A percentile compares a stretch with the other conserved stretches of the same genome.
Conservation (phyloP, 1,140 invertebrate species). For the Ceratina australensis region DNA sequence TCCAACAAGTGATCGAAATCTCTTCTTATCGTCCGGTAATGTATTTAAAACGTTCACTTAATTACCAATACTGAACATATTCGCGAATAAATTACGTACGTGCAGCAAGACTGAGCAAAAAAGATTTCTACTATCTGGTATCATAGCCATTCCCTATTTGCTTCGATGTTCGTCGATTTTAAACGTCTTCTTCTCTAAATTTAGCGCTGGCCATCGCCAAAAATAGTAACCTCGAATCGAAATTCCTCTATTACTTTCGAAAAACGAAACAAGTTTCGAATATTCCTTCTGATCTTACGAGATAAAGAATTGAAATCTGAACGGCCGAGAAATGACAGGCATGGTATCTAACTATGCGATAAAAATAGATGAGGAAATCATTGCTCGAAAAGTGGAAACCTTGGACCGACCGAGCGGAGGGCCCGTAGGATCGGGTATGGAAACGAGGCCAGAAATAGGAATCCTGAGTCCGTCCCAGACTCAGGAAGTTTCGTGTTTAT, state of each 20-base stretch:
- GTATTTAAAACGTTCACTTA: background rate
- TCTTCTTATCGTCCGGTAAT: background rate
- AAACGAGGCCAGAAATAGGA: conserved; percentile 49
- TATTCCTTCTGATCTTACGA: background rate
- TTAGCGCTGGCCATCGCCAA: background rate
- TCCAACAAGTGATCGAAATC: background rate
- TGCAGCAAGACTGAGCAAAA: too few species aligned
- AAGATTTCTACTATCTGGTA: background rate
- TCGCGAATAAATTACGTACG: conserved; percentile 5
- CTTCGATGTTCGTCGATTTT: background rate
- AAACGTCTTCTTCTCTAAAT: background rate
- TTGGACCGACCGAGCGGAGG: background rate
- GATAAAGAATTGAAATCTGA: background rate
- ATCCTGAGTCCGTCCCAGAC: conserved; percentile 33
- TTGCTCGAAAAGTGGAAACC: conserved; percentile 16
- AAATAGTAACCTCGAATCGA: background rate
- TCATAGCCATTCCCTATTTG: too few species aligned
- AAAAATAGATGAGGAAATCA: conserved; percentile 12
- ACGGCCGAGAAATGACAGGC: background rate
- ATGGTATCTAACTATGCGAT: background rate
- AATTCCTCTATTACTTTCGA: background rate
- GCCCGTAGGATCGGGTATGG: conserved; percentile 18
- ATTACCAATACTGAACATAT: background rate
- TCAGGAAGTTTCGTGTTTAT: conserved; percentile 46
- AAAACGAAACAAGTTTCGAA: background rate